These are phyloP conservation scores for Argyresthia albistria DNA, from an alignment of 2,888 invertebrate species.

Conservation along the genomic window DNA sequence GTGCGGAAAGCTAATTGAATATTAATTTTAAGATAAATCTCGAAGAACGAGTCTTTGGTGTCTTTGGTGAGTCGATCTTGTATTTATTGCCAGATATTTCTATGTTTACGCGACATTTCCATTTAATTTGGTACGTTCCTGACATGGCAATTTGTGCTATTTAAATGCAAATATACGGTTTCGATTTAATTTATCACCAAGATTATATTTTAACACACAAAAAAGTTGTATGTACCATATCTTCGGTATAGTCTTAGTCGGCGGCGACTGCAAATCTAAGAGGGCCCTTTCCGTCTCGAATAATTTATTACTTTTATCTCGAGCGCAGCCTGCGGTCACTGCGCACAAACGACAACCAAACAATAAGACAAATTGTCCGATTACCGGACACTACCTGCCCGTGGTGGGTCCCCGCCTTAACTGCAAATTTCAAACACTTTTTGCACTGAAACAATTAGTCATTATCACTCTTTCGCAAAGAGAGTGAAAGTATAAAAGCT, in stretches of 20 bases:
- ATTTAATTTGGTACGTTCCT: not conserved
- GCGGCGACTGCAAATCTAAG: slow-evolving; percentile 45
- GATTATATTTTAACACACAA: not conserved
- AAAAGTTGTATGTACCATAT: too few species aligned
- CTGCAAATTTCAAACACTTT: slow-evolving; percentile 43
- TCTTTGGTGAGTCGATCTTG: slow-evolving; percentile 18
- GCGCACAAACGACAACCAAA: slow-evolving; percentile 62
- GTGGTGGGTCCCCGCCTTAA: slow-evolving; percentile 40
- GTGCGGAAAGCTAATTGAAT: slow-evolving; percentile 73
- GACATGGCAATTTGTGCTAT: not conserved
- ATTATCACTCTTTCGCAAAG: slow-evolving; percentile 41
- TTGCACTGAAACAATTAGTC: slow-evolving; percentile 32
- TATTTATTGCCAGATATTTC: slow-evolving; percentile 31
- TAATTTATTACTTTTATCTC: slow-evolving; percentile 70
- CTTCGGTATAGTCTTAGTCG: not conserved
- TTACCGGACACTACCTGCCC: slow-evolving; percentile 64
- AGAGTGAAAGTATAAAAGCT: slow-evolving; percentile 58
- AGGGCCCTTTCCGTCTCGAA: slow-evolving; percentile 56
- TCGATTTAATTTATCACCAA: not conserved
- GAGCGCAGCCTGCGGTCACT: slow-evolving; percentile 54
- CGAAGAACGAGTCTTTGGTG: slow-evolving; percentile 45
- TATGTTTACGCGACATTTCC: not conserved
- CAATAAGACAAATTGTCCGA: slow-evolving; percentile 69
- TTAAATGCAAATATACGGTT: not conserved
- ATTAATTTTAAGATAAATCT: slow-evolving; percentile 70